phyloP scores from a whole-genome alignment of 2,113 vertebrate genomes.

The Actenoides lindsayi region DNA sequence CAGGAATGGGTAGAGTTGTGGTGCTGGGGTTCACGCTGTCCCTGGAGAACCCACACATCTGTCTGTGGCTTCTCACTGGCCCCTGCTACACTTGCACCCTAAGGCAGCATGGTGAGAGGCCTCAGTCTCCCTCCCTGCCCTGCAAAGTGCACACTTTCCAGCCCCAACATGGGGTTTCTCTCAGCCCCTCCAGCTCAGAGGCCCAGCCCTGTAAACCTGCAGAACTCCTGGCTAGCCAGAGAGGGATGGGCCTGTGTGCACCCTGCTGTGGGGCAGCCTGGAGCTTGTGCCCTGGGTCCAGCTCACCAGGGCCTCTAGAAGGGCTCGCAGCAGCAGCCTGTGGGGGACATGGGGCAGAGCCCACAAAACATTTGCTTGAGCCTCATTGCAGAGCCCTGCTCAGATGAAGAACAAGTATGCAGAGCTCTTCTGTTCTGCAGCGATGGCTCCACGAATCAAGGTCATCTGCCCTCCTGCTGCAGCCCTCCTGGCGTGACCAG shows the following conservation, averaged over 20 bases:
- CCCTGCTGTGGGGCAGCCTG: neutral
- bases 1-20: neutral
- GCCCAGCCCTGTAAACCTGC: neutral
- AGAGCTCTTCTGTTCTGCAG: neutral
- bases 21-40: neutral
- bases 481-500: neutral
- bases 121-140: neutral
- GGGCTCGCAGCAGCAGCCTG: neutral
- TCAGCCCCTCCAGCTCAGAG: neutral
- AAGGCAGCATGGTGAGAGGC: neutral
- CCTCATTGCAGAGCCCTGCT: neutral
- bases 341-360: neutral
- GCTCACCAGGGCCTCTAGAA: neutral
- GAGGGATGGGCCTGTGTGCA: fast-evolving
- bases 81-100: neutral
- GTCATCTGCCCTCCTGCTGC: neutral
- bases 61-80: neutral
- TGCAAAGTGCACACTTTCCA: fast-evolving
- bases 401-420: neutral
- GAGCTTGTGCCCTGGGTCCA: neutral
- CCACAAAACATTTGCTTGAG: neutral
- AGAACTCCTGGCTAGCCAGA: neutral
- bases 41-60: neutral
- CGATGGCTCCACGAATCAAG: neutral
- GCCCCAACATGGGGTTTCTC: neutral